A percentile compares a stretch with the other conserved stretches of the same genome.
Conservation (phyloP, 2,888 invertebrate species). For the Lasioglossum pauxillum region DNA sequence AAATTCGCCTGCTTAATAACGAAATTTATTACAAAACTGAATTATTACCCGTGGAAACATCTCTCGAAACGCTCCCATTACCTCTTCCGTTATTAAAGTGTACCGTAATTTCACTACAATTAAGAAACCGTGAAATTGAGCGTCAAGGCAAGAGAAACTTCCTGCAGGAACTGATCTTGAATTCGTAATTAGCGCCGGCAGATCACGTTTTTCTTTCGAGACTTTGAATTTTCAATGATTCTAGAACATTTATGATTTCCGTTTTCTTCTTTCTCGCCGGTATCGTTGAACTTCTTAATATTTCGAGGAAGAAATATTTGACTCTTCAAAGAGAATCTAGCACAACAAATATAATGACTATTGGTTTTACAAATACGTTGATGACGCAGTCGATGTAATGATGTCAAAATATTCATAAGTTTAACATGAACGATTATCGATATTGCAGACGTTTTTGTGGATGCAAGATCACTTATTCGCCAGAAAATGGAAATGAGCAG, state of each 20-base stretch:
- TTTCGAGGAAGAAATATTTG: neutral
- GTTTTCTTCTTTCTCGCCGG: neutral
- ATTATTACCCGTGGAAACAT: slow-evolving; percentile 12
- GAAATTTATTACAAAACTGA: slow-evolving; percentile 14
- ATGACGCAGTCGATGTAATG: no score
- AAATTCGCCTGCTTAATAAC: slow-evolving; percentile 24
- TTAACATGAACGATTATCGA: slow-evolving; percentile 40
- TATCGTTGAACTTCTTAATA: neutral
- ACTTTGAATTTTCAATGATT: neutral
- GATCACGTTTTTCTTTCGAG: neutral
- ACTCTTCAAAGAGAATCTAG: neutral
- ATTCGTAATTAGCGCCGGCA: neutral
- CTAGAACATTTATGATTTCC: neutral
- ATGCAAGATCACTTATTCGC: slow-evolving; percentile 31
- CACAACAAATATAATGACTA: neutral
- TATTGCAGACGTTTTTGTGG: slow-evolving; percentile 53
- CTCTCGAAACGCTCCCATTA: slow-evolving; percentile 24
- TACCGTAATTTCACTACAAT: slow-evolving; percentile 5
- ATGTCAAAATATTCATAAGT: neutral
- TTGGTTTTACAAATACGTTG: no score
- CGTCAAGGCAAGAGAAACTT: neutral
- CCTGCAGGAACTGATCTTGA: neutral
- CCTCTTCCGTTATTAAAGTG: slow-evolving; percentile 6
- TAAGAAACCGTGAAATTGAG: slow-evolving; percentile 12
- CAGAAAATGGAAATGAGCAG: slow-evolving; percentile 54